Evolutionary conservation across 1,140 invertebrate genomes (phyloP), one percentile per base, ranked within the genome.

Genomic region (Glossosoma conforme): DNA sequence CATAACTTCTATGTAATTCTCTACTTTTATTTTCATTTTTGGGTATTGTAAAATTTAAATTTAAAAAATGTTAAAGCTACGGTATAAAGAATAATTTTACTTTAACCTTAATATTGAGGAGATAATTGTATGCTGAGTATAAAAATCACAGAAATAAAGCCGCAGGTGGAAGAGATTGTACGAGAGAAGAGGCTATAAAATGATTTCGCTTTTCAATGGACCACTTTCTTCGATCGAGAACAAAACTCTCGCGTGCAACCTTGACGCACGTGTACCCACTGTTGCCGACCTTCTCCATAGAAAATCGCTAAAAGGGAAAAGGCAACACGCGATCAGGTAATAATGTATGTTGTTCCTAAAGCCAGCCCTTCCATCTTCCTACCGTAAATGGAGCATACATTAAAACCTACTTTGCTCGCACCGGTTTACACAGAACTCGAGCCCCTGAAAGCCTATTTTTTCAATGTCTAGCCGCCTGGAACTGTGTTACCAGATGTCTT

Each of bases 341-440:
- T n/a, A n/a, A 49, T 43, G 42, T 46, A 56, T 48, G 52, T n/a
- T n/a, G n/a, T 30, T 46, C 47, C 47, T 55, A 55, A 50, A 43
- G 53, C 21, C 2, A 15, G 42, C 28, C 33, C 42, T 51, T 47
- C 45, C 51, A 42, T 55, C 45, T 50, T 35, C 22, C 6, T n/a
- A 21, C 54, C 54, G 14, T 56, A 56, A 44, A 56, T 38, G 47
- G 54, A 20, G 32, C 35, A 53, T 53, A 53, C 51, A 53, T 53
- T 53, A 53, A 53, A 53, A 53, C 33, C 44, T 53, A 53, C 51
- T 53, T 46, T 46, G 51, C 40, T 13, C 20, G 19, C 20, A 19
- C 15, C 17, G n/a, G 18, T 21, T 28, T 28, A 11, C 37, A 2
- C 2, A 33, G n/a, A 33, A 36, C 44, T 32, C 44, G 44, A 35